Evolutionary conservation across 2,888 invertebrate genomes (phyloP), one percentile per base, ranked within the genome.

Genomic region (Thereva unica): DNA sequence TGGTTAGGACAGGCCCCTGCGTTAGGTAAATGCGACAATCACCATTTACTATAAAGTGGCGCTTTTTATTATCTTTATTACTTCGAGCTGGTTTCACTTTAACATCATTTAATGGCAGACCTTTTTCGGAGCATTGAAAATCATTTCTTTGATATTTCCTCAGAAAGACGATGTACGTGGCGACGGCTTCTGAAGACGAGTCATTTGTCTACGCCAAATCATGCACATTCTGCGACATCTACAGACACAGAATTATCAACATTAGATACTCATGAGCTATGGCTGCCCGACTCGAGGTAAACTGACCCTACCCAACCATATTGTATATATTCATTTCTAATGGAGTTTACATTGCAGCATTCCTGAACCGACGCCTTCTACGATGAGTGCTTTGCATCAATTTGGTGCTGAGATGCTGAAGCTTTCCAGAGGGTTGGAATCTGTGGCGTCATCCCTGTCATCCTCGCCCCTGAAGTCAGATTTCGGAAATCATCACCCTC

Each of bases 401-500:
- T 92, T 92, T 78, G 92, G 92, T 64, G 90, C 91, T 44, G 91
- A 92, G 84, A 91, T 92, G 92, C 84, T 93, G 74, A 90, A 91
- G 76, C 84, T 93, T 40, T 92, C 92, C 37, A 85, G 91, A 71
- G 91, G 92, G 70, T 83, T 92, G 74, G 91, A 91, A 81, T 89
- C 89, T 71, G 89, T 89, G 68, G 82, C 83, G 23, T 76, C 77
- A 5, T 78, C 79, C 3, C 75, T 52, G n/a, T 45, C 61, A 4
- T 50, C 50, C 9, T 50, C 50, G 4, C 49, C 50, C 7, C 49
- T 50, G 0, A 61, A 61, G n/a, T 50, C 50, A 37, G 61, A 61
- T n/a, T 41, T 38, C 45, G 50, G 61, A 5, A 61, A 41, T 41
- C 61, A 50, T 10, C 40, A 40, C n/a, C 8, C 50, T 4, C 50